These are phyloP conservation scores for Etheostoma spectabile DNA, from an alignment of 2,113 vertebrate species.

Conservation along the genomic window DNA sequence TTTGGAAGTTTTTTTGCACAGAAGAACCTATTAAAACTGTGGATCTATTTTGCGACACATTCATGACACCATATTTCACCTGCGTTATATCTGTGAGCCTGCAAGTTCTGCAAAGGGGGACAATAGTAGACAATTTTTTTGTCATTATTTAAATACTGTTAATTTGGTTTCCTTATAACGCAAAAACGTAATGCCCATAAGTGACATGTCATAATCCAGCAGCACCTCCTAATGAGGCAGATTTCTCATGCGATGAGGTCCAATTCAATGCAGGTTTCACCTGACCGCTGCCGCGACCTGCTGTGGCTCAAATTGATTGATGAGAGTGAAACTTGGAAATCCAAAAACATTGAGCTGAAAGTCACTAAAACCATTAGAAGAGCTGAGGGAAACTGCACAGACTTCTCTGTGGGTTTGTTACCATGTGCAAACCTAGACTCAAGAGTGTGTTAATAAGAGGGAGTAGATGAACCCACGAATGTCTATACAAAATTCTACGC, in stretches of 20 bases:
- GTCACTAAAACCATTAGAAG: not conserved
- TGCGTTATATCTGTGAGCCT: not conserved
- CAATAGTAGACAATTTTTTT: not conserved
- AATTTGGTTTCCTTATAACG: not conserved
- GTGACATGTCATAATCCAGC: not conserved
- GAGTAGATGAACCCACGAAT: not conserved
- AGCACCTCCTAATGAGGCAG: conserved; percentile 13
- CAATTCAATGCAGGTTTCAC: not conserved
- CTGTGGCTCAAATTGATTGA: conserved; percentile 1
- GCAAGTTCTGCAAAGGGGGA: not conserved
- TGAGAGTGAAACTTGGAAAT: not conserved
- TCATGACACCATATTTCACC: not conserved
- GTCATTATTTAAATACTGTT: conserved; percentile 4
- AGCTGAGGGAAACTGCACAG: not conserved
- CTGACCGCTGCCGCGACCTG: not conserved
- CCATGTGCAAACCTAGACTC: not conserved
- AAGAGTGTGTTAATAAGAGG: not conserved
- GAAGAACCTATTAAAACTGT: not conserved
- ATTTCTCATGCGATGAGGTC: not conserved
- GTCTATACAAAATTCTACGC: too few relatives aligned
- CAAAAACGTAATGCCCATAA: not conserved
- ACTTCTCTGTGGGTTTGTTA: conserved; percentile 1
- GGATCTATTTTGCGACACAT: not conserved
- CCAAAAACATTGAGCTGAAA: too few relatives aligned
- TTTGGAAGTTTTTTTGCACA: not conserved